phyloP scores from a whole-genome alignment of 2,888 invertebrate genomes.

The Argynnis bischoffii region DNA sequence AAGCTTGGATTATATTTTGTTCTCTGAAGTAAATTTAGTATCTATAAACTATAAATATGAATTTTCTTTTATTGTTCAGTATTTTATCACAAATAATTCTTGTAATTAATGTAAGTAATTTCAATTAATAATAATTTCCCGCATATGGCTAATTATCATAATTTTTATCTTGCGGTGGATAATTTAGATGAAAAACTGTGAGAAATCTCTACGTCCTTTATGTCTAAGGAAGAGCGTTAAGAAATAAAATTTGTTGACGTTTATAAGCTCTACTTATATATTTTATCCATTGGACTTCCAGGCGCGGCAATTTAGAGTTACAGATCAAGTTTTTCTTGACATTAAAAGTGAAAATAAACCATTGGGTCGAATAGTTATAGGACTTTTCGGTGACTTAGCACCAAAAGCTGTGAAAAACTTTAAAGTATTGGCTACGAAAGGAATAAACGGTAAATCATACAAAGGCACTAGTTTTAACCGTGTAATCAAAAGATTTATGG shows the following conservation, averaged over 20 bases:
- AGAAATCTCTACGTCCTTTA: too few relatives aligned
- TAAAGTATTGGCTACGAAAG: slow-evolving; percentile 88
- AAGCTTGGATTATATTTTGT: not conserved
- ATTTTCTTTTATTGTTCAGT: slow-evolving; percentile 20
- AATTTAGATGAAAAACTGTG: too few relatives aligned
- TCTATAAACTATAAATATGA: slow-evolving; percentile 23
- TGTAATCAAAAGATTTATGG: slow-evolving; percentile 94
- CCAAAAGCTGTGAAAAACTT: slow-evolving; percentile 95
- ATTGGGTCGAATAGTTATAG: slow-evolving; percentile 90
- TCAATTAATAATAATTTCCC: not conserved
- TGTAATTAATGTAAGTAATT: slow-evolving; percentile 25
- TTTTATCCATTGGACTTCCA: slow-evolving; percentile 54
- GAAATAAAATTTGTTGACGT: too few relatives aligned
- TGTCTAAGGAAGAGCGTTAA: too few relatives aligned
- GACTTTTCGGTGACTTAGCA: slow-evolving; percentile 93
- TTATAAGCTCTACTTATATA: not conserved
- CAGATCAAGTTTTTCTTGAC: slow-evolving; percentile 92
- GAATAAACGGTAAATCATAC: slow-evolving; percentile 89
- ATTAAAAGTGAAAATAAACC: slow-evolving; percentile 87
- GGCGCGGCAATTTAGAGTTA: slow-evolving; percentile 86
- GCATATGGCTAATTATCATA: too few relatives aligned
- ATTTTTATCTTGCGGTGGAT: too few relatives aligned
- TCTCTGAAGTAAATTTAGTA: not conserved
- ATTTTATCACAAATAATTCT: slow-evolving; percentile 23
- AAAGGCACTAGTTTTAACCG: slow-evolving; percentile 91